Conservation (phyloP, 2,797 vertebrate genomes). For the Leptoclinus maculatus region DNA sequence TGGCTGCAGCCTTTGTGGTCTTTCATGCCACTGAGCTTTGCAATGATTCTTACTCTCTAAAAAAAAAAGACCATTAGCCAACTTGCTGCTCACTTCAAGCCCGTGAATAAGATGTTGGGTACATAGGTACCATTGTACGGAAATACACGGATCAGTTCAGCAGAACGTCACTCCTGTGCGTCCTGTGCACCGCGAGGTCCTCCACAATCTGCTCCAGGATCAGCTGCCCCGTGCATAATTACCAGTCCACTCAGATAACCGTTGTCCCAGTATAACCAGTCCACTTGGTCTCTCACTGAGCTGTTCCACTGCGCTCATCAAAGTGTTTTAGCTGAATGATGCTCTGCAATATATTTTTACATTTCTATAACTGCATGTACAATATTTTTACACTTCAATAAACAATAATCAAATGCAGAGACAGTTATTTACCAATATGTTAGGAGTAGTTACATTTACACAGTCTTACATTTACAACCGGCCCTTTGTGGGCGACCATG, state of each 20-base stretch:
- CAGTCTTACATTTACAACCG: too few relatives aligned
- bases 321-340: not conserved
- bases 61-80: slow-evolving; percentile 57
- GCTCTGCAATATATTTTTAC: too few relatives aligned
- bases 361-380: too few relatives aligned
- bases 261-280: not conserved
- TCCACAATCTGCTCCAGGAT: not conserved
- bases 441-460: too few relatives aligned
- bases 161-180: not conserved
- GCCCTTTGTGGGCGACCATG: too few relatives aligned
- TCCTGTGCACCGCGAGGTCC: not conserved
- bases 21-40: slow-evolving; percentile 46
- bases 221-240: not conserved
- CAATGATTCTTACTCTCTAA: slow-evolving; percentile 47
- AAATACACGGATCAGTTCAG: slow-evolving; percentile 33
- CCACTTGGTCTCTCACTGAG: too few relatives aligned
- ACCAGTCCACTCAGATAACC: not conserved
- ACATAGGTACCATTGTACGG: slow-evolving; percentile 56
- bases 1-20: slow-evolving; percentile 36
- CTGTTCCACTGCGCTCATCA: not conserved
- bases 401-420: too few relatives aligned
- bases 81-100: slow-evolving; percentile 38
- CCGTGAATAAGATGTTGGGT: slow-evolving; percentile 46
- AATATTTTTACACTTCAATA: too few relatives aligned
- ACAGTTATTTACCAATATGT: too few relatives aligned